Percentiles rank a stretch among this genome's conserved stretches.
phyloP scores from a whole-genome alignment of 1,140 invertebrate species.

The Drosophila ogumai region DNA sequence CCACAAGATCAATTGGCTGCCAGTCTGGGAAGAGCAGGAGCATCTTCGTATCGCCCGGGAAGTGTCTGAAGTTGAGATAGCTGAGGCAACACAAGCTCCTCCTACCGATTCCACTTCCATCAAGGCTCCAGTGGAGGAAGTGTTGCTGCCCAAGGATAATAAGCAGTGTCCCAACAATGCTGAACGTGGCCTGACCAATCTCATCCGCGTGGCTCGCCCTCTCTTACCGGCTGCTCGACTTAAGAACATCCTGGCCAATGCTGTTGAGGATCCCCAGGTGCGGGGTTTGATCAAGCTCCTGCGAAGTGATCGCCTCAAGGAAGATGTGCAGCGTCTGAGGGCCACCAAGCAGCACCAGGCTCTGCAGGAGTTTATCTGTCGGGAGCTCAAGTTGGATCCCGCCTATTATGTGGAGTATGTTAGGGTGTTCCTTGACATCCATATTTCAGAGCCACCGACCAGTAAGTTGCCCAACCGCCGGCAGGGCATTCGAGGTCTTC shows the following conservation, averaged over 20 bases:
- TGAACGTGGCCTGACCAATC: constrained; percentile 46
- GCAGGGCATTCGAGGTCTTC: constrained; percentile 51
- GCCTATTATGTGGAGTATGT: constrained; percentile 50
- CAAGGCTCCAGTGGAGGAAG: not conserved
- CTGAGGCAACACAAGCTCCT: not conserved
- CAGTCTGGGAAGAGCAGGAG: constrained; percentile 16
- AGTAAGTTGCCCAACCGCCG: constrained; percentile 56
- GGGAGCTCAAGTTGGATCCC: constrained; percentile 46
- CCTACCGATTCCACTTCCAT: not conserved
- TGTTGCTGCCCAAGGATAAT: constrained; percentile 20
- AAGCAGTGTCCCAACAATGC: constrained; percentile 33
- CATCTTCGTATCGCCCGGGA: not conserved
- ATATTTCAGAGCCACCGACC: constrained; percentile 24
- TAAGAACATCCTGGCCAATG: constrained; percentile 61
- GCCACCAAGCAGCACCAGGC: constrained; percentile 42
- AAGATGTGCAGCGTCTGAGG: constrained; percentile 25
- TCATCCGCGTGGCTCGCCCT: constrained; percentile 53
- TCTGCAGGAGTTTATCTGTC: constrained; percentile 51
- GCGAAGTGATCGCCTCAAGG: constrained; percentile 40
- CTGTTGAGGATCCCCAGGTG: constrained; percentile 53
- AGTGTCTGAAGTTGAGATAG: not conserved
- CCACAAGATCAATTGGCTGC: constrained; percentile 59
- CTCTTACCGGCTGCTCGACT: constrained; percentile 40
- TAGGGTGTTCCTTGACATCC: constrained; percentile 41
- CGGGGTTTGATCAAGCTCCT: constrained; percentile 28